A percentile compares a stretch with the other conserved stretches of the same genome.
Evolutionary conservation across 2,797 vertebrate species (phyloP).

Genomic region (Zonotrichia albicollis): DNA sequence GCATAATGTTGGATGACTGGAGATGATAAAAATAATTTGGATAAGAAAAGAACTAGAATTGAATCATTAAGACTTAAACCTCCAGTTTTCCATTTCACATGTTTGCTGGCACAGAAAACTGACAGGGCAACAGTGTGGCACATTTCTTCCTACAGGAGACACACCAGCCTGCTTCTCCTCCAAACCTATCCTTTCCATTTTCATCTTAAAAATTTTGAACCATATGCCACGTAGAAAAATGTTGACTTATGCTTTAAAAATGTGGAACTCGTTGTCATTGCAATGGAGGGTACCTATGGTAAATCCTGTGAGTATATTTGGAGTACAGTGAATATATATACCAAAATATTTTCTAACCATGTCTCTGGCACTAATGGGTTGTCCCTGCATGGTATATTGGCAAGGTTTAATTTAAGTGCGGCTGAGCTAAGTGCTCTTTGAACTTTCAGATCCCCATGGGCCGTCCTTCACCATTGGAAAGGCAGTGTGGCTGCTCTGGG

Average conservation of each 20-base stretch:
- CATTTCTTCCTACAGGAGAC: neutral
- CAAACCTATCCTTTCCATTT: neutral
- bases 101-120: neutral
- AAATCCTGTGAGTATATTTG: neutral
- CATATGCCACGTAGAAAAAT: neutral
- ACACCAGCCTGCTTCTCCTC: neutral
- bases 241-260: neutral
- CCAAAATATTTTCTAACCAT: neutral
- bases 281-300: neutral
- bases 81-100: neutral
- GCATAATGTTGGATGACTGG: neutral
- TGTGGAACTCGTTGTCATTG: neutral
- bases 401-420: neutral
- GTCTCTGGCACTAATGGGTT: neutral
- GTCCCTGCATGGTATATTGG: neutral
- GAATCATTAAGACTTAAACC: neutral
- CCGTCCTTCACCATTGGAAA: conserved; percentile 98
- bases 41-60: neutral
- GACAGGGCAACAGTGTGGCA: neutral
- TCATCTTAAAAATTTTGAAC: neutral
- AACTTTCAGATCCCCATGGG: conserved; percentile 87
- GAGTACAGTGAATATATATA: neutral
- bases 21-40: neutral
- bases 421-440: neutral
- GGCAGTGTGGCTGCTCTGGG: conserved; percentile 97